Conservation (phyloP, 2,888 invertebrate species). For the Archips crataeganus region DNA sequence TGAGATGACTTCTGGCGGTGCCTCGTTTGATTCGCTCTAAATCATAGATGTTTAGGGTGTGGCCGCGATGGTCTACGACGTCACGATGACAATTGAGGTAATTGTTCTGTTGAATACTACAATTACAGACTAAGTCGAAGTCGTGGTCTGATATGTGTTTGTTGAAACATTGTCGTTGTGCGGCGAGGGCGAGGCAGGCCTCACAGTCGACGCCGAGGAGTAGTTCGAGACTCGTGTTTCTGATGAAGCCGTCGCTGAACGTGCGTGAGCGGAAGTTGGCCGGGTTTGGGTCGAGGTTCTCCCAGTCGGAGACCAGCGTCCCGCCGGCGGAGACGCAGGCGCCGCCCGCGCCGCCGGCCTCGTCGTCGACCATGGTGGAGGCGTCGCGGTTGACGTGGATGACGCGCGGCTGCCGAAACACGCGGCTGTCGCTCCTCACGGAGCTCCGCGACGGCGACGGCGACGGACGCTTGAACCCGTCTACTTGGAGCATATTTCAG, state of each 20-base stretch:
- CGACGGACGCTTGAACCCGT: conserved; percentile 77
- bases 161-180: conserved; percentile 72
- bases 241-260: conserved; percentile 81
- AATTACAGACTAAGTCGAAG: conserved; percentile 80
- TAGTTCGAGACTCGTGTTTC: conserved; percentile 81
- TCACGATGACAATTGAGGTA: conserved; percentile 74
- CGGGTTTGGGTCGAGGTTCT: conserved; percentile 63
- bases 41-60: conserved; percentile 79
- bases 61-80: conserved; percentile 68
- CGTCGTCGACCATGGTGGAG: conserved; percentile 80
- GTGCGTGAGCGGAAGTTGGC: conserved; percentile 80
- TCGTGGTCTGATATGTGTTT: conserved; percentile 76
- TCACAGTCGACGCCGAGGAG: conserved; percentile 83
- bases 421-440: conserved; percentile 77
- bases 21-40: conserved; percentile 78
- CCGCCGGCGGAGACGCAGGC: conserved; percentile 49
- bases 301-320: conserved; percentile 60
- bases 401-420: conserved; percentile 78
- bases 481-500: conserved; percentile 76
- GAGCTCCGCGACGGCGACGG: conserved; percentile 81
- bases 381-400: conserved; percentile 83
- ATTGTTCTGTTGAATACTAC: conserved; percentile 78
- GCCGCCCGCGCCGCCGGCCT: conserved; percentile 54
- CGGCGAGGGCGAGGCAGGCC: conserved; percentile 78
- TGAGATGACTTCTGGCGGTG: conserved; percentile 67